Conservation (phyloP, 2,888 invertebrate genomes). For the Corbicula japonica region DNA sequence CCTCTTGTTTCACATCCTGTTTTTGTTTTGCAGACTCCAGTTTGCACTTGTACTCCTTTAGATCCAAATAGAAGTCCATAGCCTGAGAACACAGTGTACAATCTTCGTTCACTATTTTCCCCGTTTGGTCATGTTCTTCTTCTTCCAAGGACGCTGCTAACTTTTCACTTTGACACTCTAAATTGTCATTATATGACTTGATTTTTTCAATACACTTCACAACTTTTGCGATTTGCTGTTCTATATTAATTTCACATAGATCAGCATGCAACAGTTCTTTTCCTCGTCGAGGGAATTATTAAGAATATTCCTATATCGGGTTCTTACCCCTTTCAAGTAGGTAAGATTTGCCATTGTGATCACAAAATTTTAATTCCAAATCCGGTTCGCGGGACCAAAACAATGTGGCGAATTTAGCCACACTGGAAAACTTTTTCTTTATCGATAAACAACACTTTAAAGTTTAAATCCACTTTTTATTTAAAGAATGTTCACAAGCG, state of each 20-base stretch:
- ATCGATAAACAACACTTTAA: no score
- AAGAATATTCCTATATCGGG: background rate
- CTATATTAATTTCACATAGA: background rate
- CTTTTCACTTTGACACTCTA: constrained; percentile 10
- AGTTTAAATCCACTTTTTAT: no score
- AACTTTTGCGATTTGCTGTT: constrained; percentile 2
- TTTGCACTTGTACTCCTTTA: background rate
- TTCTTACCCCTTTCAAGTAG: background rate
- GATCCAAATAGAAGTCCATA: constrained; percentile 3
- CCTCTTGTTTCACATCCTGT: background rate
- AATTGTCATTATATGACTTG: background rate
- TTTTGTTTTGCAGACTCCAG: constrained; percentile 5
- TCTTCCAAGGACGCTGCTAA: background rate
- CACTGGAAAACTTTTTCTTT: constrained; percentile 5
- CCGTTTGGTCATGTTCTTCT: background rate
- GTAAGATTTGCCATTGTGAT: background rate
- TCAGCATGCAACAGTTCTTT: background rate
- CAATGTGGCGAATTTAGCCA: constrained; percentile 3
- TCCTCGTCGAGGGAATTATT: background rate
- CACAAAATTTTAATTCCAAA: background rate
- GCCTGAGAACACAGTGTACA: background rate
- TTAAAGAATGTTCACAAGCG: no score
- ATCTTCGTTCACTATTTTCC: constrained; percentile 4
- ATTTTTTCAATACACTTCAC: constrained; percentile 6
- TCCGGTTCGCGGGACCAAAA: constrained; percentile 10